A percentile compares a stretch with the other conserved stretches of the same genome.
Conservation (phyloP, 2,888 invertebrate species). For the Esperia sulphurella region DNA sequence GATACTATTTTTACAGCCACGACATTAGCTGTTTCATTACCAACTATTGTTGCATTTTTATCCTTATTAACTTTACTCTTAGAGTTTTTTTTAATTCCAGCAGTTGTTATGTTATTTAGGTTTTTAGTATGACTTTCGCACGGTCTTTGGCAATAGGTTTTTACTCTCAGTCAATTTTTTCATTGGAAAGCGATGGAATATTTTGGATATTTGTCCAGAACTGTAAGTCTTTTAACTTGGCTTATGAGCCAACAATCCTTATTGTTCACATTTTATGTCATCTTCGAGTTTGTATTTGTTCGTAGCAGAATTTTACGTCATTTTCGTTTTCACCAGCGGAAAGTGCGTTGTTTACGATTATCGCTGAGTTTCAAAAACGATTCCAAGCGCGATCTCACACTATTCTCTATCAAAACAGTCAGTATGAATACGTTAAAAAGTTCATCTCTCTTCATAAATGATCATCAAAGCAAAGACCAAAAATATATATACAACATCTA, state of each 20-base stretch:
- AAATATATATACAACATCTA: no score
- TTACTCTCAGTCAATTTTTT: background rate
- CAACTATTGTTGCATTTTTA: slow-evolving; percentile 6
- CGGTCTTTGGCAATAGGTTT: background rate
- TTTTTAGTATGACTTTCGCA: slow-evolving; percentile 7
- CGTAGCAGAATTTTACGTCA: no score
- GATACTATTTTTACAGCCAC: slow-evolving; percentile 37
- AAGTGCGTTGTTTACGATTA: no score
- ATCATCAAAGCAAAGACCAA: no score
- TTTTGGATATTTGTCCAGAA: background rate
- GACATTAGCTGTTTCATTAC: slow-evolving; percentile 20
- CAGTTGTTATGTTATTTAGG: background rate
- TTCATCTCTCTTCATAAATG: no score
- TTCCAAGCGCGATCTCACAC: no score
- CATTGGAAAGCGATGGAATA: slow-evolving; percentile 2
- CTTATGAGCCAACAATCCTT: no score
- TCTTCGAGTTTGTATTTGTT: no score
- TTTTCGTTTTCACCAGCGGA: no score
- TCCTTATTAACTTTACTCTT: slow-evolving; percentile 4
- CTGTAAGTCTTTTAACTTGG: slow-evolving; percentile 4
- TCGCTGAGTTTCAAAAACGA: no score
- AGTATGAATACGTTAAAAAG: no score
- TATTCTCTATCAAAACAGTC: no score
- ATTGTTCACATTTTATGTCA: background rate
- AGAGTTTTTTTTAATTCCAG: background rate